Evolutionary conservation across 2,113 vertebrate genomes (phyloP).

Genomic region (Colossoma macropomum): DNA sequence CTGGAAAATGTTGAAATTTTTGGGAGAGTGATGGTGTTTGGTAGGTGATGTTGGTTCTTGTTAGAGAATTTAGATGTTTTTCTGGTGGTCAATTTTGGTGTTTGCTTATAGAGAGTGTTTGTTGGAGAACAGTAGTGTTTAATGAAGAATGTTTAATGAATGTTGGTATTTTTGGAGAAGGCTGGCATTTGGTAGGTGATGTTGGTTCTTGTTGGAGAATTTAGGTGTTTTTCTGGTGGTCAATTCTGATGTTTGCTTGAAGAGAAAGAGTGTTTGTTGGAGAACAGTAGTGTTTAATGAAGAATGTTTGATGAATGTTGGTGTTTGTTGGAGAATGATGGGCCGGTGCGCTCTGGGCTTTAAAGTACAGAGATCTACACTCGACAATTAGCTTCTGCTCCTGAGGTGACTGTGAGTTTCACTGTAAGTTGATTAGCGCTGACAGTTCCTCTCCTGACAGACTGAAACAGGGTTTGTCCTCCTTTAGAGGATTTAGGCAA

Average conservation of each 20-base stretch:
- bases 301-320: background rate
- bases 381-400: conserved; percentile 9
- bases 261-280: background rate
- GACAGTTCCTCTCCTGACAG: conserved; percentile 37
- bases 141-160: background rate
- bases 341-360: background rate
- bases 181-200: background rate
- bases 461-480: conserved; percentile 46
- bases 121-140: background rate
- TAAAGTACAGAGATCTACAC: background rate
- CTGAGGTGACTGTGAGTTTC: conserved; percentile 25
- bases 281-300: background rate
- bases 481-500: conserved; percentile 50
- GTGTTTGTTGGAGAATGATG: background rate
- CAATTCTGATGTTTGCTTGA: background rate
- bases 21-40: background rate
- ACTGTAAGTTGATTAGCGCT: conserved; percentile 42
- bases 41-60: background rate
- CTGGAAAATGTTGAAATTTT: background rate
- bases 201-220: background rate
- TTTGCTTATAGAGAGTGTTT: background rate
- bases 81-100: background rate
- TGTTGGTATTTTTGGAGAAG: background rate
- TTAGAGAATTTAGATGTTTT: background rate
- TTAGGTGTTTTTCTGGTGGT: background rate